Conservation (phyloP, 1,140 invertebrate genomes). For the Platyscapa corneri region DNA sequence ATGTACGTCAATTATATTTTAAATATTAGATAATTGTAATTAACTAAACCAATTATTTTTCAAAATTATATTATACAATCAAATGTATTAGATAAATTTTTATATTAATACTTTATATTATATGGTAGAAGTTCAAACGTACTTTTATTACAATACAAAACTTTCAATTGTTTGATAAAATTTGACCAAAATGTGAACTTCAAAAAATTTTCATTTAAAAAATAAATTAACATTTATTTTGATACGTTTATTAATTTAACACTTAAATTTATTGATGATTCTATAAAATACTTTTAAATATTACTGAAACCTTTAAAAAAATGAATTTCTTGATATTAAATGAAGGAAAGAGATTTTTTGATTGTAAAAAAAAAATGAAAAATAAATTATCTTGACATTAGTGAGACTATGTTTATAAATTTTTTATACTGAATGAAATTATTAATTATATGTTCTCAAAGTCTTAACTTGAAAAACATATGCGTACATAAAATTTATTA, state of each 20-base stretch:
- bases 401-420: conserved; percentile 8
- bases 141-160: not conserved
- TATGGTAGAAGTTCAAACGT: not conserved
- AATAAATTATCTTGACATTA: not conserved
- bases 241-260: not conserved
- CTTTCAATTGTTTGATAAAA: not conserved
- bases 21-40: not conserved
- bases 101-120: conserved; percentile 1
- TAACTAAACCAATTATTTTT: not conserved
- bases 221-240: not conserved
- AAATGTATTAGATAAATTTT: not conserved
- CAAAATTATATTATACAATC: not conserved
- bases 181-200: not conserved
- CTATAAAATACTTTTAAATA: not conserved
- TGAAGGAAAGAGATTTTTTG: not conserved
- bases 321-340: not conserved
- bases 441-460: conserved; percentile 5
- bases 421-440: conserved; percentile 4
- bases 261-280: too few species aligned
- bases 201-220: not conserved
- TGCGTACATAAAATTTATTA: not conserved
- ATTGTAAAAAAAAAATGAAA: not conserved
- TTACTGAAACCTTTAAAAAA: not conserved
- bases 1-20: conserved; percentile 9
- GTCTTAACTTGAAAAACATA: not conserved